Base-by-base conservation (phyloP, 2,113 vertebrate species). In the Semicossyphus pulcher region DNA sequence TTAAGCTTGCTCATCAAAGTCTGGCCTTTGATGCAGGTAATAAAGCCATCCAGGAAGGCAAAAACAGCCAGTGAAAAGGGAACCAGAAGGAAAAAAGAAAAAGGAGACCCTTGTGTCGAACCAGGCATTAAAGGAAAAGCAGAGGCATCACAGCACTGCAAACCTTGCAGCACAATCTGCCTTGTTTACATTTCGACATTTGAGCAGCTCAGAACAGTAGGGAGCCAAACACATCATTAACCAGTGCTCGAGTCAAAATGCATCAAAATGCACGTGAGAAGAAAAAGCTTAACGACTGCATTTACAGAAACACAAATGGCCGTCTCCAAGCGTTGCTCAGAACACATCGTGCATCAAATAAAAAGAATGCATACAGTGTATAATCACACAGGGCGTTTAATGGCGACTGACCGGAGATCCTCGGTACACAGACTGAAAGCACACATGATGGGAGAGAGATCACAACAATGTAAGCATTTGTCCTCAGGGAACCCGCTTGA, bases 361-460 rank as follows among this genome's bases (percentile, higher is more conserved):
- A 86, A 76, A 74, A 39, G 31, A 72, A 70, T 73, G 80, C 73
- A 86, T 71, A 80, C 62, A 85, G 60, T 25, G 58, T 28, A 54
- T 60, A 70, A 83, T 76, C 79, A 75, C 81, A 86, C 78, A 69
- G 60, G 79, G 37, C 6, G 39, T 67, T 83, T 56, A 81, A 72
- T 56, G 58, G 76, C 37, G 68, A 98, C 97, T 95, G 95, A 98
- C 97, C 96, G 97, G 96, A 88, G 96, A 97, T 96, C 97, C 97
- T 96, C 96, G 95, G 92, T 96, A 96, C 82, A 96, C 59, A 91
- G 96, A 97, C 97, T 98, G 92, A 89, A 78, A 84, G 64, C 84
- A 63, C 68, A 86, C 80, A 72, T 88, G 86, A 76, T 57, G 83
- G 74, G 78, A 92, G 63, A 93, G 80, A 92, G 80, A 90, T 87